Conservation (phyloP, 1,140 invertebrate species). For the Spodoptera frugiperda region DNA sequence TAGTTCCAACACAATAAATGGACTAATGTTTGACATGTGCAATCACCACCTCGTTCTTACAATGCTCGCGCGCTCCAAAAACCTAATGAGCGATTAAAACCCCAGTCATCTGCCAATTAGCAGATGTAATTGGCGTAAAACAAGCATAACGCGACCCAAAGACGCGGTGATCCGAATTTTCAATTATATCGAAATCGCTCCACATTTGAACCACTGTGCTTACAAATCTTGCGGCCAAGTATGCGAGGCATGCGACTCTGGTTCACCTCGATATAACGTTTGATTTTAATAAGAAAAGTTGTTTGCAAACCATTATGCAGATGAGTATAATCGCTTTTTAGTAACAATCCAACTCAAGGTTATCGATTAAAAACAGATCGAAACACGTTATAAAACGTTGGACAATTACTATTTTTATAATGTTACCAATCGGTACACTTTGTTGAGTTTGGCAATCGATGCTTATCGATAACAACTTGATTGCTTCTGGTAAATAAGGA, state of each 20-base stretch:
- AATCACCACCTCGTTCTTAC: conserved; percentile 30
- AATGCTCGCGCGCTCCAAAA: conserved; percentile 11
- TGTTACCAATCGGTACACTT: neutral
- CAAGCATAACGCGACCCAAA: conserved; percentile 22
- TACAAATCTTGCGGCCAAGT: conserved; percentile 37
- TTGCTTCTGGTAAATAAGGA: conserved; percentile 21
- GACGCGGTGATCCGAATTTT: conserved; percentile 44
- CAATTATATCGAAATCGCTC: conserved; percentile 36
- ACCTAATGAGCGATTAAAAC: conserved; percentile 42
- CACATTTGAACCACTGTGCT: conserved; percentile 31
- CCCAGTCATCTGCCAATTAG: conserved; percentile 37
- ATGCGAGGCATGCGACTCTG: conserved; percentile 53
- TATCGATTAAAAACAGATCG: conserved; percentile 13
- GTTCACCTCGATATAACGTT: conserved; percentile 63
- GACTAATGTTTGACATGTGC: conserved; percentile 33
- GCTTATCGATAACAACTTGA: conserved; percentile 21
- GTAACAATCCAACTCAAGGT: conserved; percentile 32
- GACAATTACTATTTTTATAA: neutral
- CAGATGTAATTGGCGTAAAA: conserved; percentile 41
- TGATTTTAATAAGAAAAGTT: conserved; percentile 64
- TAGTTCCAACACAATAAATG: conserved; percentile 36
- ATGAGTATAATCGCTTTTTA: conserved; percentile 45
- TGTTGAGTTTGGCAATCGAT: conserved; percentile 14
- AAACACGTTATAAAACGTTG: neutral
- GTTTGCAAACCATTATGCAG: conserved; percentile 52